Conservation (phyloP, 1,140 invertebrate species). For the Diachasmimorpha longicaudata region DNA sequence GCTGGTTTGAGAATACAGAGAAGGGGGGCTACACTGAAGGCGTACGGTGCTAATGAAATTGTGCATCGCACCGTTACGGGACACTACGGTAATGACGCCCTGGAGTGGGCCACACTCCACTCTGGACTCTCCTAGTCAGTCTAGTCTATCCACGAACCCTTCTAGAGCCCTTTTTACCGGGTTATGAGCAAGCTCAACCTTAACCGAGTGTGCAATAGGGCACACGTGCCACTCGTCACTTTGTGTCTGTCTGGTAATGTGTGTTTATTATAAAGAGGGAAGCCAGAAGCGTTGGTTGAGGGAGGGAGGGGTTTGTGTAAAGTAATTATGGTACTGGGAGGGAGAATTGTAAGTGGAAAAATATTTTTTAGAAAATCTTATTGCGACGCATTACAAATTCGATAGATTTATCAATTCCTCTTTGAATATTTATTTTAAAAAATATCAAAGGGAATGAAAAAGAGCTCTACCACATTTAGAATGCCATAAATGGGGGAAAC, state of each 20-base stretch:
- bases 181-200: neutral
- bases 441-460: too few relatives aligned
- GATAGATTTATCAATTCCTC: too few relatives aligned
- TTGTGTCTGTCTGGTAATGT: neutral
- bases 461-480: too few relatives aligned
- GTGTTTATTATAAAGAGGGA: neutral
- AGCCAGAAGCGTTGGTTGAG: neutral
- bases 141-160: neutral
- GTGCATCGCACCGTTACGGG: constrained; percentile 11
- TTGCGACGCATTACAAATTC: too few relatives aligned
- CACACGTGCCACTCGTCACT: constrained; percentile 6
- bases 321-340: too few relatives aligned
- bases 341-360: too few relatives aligned
- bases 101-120: neutral
- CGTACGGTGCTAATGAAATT: constrained; percentile 18
- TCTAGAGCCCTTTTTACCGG: neutral
- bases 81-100: constrained; percentile 9
- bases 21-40: neutral
- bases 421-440: too few relatives aligned
- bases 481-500: neutral
- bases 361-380: too few relatives aligned
- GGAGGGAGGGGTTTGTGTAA: too few relatives aligned
- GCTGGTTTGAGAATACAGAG: neutral
- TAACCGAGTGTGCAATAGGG: constrained; percentile 4
- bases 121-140: neutral